Evolutionary conservation across 30 jellyfish, hydroid and myxozoan genomes (phyloP), one percentile per base, ranked within the genome.

Genomic region (Aurelia sp.): DNA sequence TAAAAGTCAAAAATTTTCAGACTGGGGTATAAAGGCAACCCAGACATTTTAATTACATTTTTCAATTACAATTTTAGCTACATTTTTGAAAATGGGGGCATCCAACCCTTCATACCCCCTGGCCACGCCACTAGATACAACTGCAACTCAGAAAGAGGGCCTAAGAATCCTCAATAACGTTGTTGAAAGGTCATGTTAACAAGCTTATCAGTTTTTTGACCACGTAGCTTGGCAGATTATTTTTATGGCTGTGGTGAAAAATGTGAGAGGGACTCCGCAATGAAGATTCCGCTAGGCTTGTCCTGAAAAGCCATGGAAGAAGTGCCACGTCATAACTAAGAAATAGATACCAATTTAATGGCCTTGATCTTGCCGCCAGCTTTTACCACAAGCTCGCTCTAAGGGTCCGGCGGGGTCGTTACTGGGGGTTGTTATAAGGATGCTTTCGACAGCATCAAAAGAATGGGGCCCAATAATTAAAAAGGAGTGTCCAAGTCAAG

Each of bases 141-240:
- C 13, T 44, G 3, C 55, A 44, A 44, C 55, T 44, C 55, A 61
- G 33, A 61, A 24, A 8, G 72, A 61, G 33, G 33, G 72, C 33
- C 33, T 61, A 61, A n/a, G 12, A 24, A n/a, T n/a, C 33, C 27
- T 20, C 27, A 24, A 61, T 20, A n/a, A 24, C 33, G 31, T 21
- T 67, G 78, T n/a, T 67, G 78, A 67, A n/a, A 67, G 78, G 48
- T n/a, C 78, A n/a, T 13, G 31, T 67, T 67, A 67, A 67, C 48
- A 67, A 67, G 78, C 78, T 67, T 67, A 67, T 67, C 78, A 30
- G 31, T 30, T 47, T n/a, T 35, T n/a, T 22, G 48, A 67, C 78
- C 78, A 67, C 78, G 41, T 17, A 67, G 60, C 41, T 67, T 67
- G 55, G 78, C 78, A 67, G 78, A 67, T 27, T 27, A 67, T 67